Conservation (phyloP, 2,113 vertebrate species). For the Sapajus apella region DNA sequence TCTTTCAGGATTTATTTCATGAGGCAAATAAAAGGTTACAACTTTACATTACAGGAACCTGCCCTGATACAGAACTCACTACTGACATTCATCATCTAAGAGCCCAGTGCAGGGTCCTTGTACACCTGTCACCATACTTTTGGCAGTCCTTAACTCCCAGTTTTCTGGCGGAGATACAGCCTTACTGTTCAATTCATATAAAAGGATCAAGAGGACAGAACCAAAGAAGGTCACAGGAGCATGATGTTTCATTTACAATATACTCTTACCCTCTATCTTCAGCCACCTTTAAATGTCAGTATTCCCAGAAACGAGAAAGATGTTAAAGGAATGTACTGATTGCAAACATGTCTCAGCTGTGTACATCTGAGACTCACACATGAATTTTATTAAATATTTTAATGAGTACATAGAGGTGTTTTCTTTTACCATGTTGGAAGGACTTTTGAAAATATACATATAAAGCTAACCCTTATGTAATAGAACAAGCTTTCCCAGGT, state of each 20-base stretch:
- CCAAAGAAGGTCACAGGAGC: neutral
- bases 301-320: neutral
- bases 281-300: neutral
- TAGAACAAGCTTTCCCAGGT: conserved; percentile 16
- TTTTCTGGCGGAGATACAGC: neutral
- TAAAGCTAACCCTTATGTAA: conserved; percentile 59
- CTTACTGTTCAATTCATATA: neutral
- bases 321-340: neutral
- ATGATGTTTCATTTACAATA: conserved; percentile 34
- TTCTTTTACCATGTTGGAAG: conserved; percentile 38
- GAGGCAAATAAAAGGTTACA: conserved; percentile 28
- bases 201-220: conserved; percentile 41
- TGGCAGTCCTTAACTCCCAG: neutral
- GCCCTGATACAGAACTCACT: neutral
- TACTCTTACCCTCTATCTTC: neutral
- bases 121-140: rapidly evolving
- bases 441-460: conserved; percentile 64
- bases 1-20: conserved; percentile 10
- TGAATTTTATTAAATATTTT: conserved; percentile 34
- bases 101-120: neutral
- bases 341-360: conserved; percentile 37
- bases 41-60: conserved; percentile 7
- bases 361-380: neutral
- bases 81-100: neutral
- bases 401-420: conserved; percentile 58